phyloP scores from a whole-genome alignment of 2,797 vertebrate species.

The Psittacula echo region DNA sequence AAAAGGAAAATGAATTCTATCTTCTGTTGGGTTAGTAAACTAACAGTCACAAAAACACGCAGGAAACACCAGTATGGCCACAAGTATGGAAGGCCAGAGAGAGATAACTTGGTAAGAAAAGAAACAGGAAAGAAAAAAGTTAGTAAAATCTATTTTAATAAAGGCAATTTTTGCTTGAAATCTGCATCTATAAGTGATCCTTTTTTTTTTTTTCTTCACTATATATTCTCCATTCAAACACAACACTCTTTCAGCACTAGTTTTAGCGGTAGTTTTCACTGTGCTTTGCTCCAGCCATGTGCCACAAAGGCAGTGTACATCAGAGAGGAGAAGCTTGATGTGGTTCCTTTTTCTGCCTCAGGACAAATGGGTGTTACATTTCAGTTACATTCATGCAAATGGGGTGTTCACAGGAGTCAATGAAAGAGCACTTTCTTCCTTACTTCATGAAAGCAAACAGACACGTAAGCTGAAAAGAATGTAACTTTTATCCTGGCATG shows the following conservation, averaged over 20 bases:
- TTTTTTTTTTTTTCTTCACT: neutral
- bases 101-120: neutral
- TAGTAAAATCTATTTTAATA: neutral
- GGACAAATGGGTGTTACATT: neutral
- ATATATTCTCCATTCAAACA: neutral
- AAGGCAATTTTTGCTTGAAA: neutral
- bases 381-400: neutral
- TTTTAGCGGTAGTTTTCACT: neutral
- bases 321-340: neutral
- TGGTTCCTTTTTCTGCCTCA: neutral
- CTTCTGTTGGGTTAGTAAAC: neutral
- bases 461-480: neutral
- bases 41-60: neutral
- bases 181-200: neutral
- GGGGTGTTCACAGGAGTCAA: neutral
- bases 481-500: neutral
- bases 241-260: neutral
- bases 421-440: neutral
- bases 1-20: neutral
- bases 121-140: neutral
- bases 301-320: neutral
- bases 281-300: neutral
- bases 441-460: neutral
- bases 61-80: neutral
- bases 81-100: neutral